Conservation (phyloP, 1,140 invertebrate genomes). For the Trichogramma pretiosum region DNA sequence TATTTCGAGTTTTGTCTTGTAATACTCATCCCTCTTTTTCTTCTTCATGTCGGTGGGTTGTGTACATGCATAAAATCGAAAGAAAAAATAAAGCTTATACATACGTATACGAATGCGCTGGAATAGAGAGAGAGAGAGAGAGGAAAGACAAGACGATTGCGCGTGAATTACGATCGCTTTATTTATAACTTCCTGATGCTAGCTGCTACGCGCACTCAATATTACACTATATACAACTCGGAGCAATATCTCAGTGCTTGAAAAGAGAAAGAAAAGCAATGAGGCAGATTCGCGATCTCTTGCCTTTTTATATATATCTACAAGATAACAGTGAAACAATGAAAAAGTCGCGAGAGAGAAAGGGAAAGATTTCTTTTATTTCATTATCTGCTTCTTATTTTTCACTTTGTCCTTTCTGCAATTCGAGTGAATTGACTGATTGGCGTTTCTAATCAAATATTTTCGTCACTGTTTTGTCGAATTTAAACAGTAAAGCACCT, state of each 20-base stretch:
- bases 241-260: slow-evolving; percentile 9
- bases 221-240: not conserved
- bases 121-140: not conserved
- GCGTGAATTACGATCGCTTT: slow-evolving; percentile 14
- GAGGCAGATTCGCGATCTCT: slow-evolving; percentile 11
- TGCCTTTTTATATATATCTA: too few relatives aligned
- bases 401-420: too few relatives aligned
- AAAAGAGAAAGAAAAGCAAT: not conserved
- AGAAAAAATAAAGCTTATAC: too few relatives aligned
- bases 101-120: too few relatives aligned
- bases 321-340: slow-evolving; percentile 10
- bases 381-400: too few relatives aligned
- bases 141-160: not conserved
- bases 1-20: slow-evolving; percentile 17
- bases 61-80: too few relatives aligned
- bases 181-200: slow-evolving; percentile 17
- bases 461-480: too few relatives aligned
- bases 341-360: slow-evolving; percentile 6
- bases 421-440: slow-evolving; percentile 18
- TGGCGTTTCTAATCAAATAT: too few relatives aligned
- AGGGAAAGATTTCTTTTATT: slow-evolving; percentile 11
- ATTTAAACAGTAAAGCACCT: too few relatives aligned
- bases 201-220: slow-evolving; percentile 6
- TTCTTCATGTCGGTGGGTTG: too few relatives aligned
- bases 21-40: too few relatives aligned